Conservation (phyloP, 2,888 invertebrate genomes). For the Tachystola acroxantha region DNA sequence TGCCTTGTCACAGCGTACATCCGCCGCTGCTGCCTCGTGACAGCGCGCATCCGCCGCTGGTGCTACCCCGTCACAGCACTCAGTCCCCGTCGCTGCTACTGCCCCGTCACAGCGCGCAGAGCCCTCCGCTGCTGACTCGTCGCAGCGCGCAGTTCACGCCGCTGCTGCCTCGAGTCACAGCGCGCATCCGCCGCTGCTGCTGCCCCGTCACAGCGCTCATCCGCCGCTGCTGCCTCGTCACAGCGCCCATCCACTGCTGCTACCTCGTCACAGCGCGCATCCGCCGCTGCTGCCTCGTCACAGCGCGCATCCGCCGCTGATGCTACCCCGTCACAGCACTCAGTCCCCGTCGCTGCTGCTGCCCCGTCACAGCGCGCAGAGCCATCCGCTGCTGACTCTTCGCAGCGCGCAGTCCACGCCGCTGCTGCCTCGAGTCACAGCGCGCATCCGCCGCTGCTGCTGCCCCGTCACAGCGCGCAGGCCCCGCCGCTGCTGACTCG, state of each 20-base stretch:
- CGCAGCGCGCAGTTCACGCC: background rate
- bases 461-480: conserved; percentile 6
- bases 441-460: background rate
- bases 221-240: conserved; percentile 1
- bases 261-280: background rate
- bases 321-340: no score
- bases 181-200: background rate
- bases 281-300: no score
- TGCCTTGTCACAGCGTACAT: conserved; percentile 7
- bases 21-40: conserved; percentile 5
- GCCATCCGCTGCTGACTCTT: conserved; percentile 1
- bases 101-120: background rate
- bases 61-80: conserved; percentile 4
- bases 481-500: no score
- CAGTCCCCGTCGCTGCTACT: background rate
- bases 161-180: conserved; percentile 6
- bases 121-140: background rate
- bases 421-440: no score
- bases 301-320: no score
- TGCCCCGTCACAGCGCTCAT: background rate
- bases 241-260: background rate
- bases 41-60: conserved; percentile 1
- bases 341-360: no score
- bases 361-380: background rate
- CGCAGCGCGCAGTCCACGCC: background rate